A percentile compares a stretch with the other conserved stretches of the same genome.
Conservation (phyloP, 2,113 vertebrate species). For the Triplophysa siluroides region DNA sequence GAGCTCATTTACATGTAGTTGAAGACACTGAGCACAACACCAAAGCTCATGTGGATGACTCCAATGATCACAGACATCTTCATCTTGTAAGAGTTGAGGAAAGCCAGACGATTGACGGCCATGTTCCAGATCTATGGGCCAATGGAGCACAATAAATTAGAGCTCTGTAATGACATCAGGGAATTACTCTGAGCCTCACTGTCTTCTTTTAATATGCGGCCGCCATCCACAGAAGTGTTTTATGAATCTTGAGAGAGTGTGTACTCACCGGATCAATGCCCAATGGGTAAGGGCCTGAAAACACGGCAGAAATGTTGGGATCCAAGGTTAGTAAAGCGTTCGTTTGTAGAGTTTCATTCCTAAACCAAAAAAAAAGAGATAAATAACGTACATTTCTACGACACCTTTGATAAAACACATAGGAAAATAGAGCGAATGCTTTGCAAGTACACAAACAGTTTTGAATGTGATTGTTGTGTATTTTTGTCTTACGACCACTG, state of each 20-base stretch:
- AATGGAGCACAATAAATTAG: neutral
- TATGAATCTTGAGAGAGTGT: slow-evolving; percentile 14
- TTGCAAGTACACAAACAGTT: too few relatives aligned
- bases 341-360: slow-evolving; percentile 74
- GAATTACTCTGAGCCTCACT: neutral
- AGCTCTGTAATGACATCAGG: neutral
- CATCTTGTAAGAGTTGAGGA: slow-evolving; percentile 99
- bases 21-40: slow-evolving; percentile 88
- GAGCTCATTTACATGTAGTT: slow-evolving; percentile 91
- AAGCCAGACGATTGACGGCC: slow-evolving; percentile 91
- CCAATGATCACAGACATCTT: slow-evolving; percentile 98
- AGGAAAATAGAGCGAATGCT: neutral
- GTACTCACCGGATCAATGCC: slow-evolving; percentile 93
- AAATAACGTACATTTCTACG: neutral
- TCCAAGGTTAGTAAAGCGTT: slow-evolving; percentile 80
- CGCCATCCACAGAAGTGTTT: neutral
- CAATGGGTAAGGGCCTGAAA: slow-evolving; percentile 87
- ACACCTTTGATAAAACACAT: neutral
- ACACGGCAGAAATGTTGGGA: slow-evolving; percentile 89
- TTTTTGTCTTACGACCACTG: slow-evolving; percentile 86
- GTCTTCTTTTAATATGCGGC: neutral
- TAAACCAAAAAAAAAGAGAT: slow-evolving; percentile 43
- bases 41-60: slow-evolving; percentile 93
- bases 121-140: slow-evolving; percentile 89
- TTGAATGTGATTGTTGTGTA: neutral